Evolutionary conservation across 2,888 invertebrate genomes (phyloP).

Genomic region (Petrolisthes cinctipes): DNA sequence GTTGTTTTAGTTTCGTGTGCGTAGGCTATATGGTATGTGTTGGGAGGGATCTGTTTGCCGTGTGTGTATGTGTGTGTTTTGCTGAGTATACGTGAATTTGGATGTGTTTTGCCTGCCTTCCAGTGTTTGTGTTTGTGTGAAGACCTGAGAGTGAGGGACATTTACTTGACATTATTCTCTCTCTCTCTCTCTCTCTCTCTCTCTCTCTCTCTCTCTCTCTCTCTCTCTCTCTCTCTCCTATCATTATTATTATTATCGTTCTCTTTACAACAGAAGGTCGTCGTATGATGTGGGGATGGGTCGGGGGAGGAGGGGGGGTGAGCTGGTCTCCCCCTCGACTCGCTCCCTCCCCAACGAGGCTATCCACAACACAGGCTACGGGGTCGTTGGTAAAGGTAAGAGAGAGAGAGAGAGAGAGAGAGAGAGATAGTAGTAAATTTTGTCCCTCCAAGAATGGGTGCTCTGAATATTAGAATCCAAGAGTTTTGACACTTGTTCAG

Average conservation of each 20-base stretch:
- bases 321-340: conserved; percentile 16
- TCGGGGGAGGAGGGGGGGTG: conserved; percentile 3
- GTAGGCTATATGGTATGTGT: no score
- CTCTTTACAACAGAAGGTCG: conserved; percentile 25
- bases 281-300: conserved; percentile 20
- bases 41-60: no score
- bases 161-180: neutral
- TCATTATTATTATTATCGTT: neutral
- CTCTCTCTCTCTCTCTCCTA: conserved; percentile 19
- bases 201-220: conserved; percentile 24
- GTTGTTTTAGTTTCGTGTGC: no score
- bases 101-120: no score
- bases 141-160: no score
- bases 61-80: no score
- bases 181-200: conserved; percentile 26
- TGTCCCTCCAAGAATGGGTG: no score
- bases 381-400: conserved; percentile 34
- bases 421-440: no score
- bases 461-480: no score
- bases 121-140: no score
- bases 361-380: conserved; percentile 10
- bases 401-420: neutral
- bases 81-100: no score
- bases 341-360: conserved; percentile 35
- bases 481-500: no score